Base-by-base conservation (phyloP, 2,888 invertebrate species). In the Plebejus anna region DNA sequence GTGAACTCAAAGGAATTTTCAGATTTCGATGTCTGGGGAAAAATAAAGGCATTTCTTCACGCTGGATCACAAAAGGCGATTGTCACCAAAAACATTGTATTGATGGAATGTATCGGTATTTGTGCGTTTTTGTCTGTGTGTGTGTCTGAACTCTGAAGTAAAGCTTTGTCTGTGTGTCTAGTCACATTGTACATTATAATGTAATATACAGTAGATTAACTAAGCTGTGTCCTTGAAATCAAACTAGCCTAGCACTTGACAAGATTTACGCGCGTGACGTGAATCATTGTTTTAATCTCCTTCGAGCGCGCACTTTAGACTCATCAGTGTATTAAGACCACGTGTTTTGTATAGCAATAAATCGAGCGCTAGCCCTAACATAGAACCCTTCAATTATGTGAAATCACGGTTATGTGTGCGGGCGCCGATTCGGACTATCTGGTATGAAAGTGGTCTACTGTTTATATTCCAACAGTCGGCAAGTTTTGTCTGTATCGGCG, bases 41-140 rank as follows among this genome's bases (percentile, higher is more conserved):
- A 66, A 66, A 66, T 28, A 32, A 66, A 32, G 61, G 66, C 5
- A 16, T 66, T 66, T n/a, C 42, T 47, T 51, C 42, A 22, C 47
- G 22, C 72, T 72, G 32, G 4, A 32, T 36, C 66, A 66, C 32
- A 66, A 66, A 66, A 32, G 66, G 66, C 32, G 4, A 66, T 66
- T 66, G 66, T 5, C 66, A 16, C 66, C 36, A 66, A 66, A 66
- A 66, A 66, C 66, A 66, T 66, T 22, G 66, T 16, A 66, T 32
- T 66, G 13, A 66, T 36, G 32, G 66, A 66, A 66, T 66, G 66
- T 66, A 66, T 66, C 11, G 66, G 66, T 1, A 66, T 66, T 66
- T 9, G 66, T 36, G 66, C 13, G 66, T 13, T 66, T 66, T 61
- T 32, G 32, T 66, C 28, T 66, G 66, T 36, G 4, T 66, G 13